Evolutionary conservation across 2,113 vertebrate species (phyloP).

Genomic region (Perccottus glenii): DNA sequence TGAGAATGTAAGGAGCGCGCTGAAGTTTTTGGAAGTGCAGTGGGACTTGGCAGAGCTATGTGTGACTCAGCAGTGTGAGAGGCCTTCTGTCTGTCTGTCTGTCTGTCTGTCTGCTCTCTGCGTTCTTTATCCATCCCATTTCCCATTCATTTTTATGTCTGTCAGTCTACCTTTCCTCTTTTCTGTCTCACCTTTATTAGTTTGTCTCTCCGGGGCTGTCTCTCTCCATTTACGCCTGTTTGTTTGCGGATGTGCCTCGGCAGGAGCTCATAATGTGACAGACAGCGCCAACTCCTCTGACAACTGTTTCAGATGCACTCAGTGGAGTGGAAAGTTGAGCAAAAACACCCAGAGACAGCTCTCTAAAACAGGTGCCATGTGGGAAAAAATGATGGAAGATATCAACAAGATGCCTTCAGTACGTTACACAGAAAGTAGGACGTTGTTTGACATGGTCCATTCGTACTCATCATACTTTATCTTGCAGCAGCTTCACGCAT

Average conservation of each 20-base stretch:
- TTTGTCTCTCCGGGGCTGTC: constrained; percentile 7
- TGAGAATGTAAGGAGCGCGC: constrained; percentile 59
- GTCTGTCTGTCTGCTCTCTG: constrained; percentile 27
- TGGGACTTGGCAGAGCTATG: constrained; percentile 35
- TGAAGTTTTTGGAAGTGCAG: constrained; percentile 54
- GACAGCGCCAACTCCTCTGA: constrained; percentile 20
- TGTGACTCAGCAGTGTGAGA: constrained; percentile 54
- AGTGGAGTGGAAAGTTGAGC: constrained; percentile 11
- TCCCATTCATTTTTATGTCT: neutral
- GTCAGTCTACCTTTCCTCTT: neutral
- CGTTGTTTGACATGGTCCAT: too few species aligned
- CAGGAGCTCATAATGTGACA: constrained; percentile 39
- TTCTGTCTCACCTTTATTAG: constrained; percentile 15
- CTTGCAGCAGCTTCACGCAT: too few species aligned
- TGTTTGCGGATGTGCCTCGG: constrained; percentile 17
- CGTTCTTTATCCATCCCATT: constrained; percentile 14
- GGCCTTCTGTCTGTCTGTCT: constrained; percentile 20
- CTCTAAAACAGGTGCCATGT: constrained; percentile 1
- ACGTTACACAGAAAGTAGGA: neutral
- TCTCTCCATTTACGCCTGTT: neutral
- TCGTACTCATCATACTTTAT: too few species aligned
- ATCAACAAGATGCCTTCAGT: neutral
- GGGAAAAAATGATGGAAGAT: neutral
- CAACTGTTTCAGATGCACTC: constrained; percentile 40
- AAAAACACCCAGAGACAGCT: constrained; percentile 9